These are phyloP conservation scores for Caenorhabditis doughertyi DNA, from an alignment of 2,888 invertebrate species.

Conservation along the genomic window DNA sequence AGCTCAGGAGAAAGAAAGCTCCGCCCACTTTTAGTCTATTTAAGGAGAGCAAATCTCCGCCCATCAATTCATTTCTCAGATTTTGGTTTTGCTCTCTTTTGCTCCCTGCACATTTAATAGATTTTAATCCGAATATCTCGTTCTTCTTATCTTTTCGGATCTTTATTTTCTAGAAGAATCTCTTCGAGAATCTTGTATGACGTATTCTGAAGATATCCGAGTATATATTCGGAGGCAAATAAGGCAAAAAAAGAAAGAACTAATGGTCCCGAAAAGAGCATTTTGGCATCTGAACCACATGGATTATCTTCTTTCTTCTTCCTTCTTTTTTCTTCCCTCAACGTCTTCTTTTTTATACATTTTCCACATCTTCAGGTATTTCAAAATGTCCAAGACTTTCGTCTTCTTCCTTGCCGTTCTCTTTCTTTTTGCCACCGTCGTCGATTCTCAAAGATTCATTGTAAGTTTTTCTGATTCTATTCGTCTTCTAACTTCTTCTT, in stretches of 20 bases:
- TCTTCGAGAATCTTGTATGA: too few species aligned
- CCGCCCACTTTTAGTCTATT: slow-evolving; percentile 37
- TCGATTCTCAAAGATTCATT: slow-evolving; percentile 53
- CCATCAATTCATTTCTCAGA: neutral
- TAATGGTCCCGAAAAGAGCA: slow-evolving; percentile 11
- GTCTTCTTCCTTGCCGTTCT: slow-evolving; percentile 31
- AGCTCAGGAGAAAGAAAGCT: neutral
- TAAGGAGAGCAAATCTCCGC: neutral
- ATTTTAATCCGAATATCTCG: neutral
- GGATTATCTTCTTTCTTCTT: slow-evolving; percentile 13
- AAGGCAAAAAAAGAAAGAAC: neutral
- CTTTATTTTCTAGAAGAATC: neutral
- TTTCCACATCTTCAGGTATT: slow-evolving; percentile 11
- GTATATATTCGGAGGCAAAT: neutral
- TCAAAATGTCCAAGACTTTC: slow-evolving; percentile 30
- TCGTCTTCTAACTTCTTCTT: neutral
- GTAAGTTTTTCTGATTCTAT: slow-evolving; percentile 39
- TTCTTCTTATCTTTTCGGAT: neutral
- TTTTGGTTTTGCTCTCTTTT: neutral
- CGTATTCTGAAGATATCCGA: slow-evolving; percentile 4
- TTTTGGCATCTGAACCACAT: slow-evolving; percentile 1
- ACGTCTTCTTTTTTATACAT: neutral
- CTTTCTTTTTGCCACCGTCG: slow-evolving; percentile 13
- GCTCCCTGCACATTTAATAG: neutral
- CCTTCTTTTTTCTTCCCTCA: neutral